Base-by-base conservation (phyloP, 2,113 vertebrate genomes). In the Hystrix cristata region DNA sequence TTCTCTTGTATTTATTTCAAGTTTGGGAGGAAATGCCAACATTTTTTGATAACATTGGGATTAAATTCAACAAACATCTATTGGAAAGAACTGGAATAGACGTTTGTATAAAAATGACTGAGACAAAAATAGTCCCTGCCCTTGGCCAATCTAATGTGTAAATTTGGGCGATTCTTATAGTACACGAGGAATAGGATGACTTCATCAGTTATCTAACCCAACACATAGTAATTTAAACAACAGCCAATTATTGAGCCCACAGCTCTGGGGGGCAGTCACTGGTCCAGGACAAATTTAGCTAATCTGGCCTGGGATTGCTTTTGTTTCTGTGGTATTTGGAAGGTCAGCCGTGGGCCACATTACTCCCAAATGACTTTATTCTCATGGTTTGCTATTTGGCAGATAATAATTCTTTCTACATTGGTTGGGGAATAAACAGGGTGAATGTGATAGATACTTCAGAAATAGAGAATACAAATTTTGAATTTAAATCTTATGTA, bases 1-100 rank as follows among this genome's bases (percentile, higher is more conserved):
- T 95, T 90, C 59, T 94, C 59, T 71, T 91, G 80, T 18, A 85
- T 82, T 90, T 80, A 53, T 88, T 72, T 95, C 55, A 94, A 83
- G 15, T 31, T 60, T 94, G 8, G 10, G 16, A 23, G 53, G 2
- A 80, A 86, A 96, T 82, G 27, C 23, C 91, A 95, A 88, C 11
- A 57, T 94, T 96, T 96, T 96, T 62, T 90, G 8, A 74, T 74
- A 97, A 76, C 12, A 23, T 60, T 79, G 84, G 18, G 31, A 87
- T 91, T 86, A 88, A 85, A 82, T 97, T 85, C 67, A 93, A 43
- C 25, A 89, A 90, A 87, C 65, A 74, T 43, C 64, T 69, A 94
- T n/a, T 93, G 48, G 16, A 87, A 96, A 82, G 7, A 65, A 72
- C 18, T 81, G 7, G 9, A 86, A 78, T 55, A 78, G 48, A 23